Conservation (phyloP, 2,113 vertebrate species). For the Ptilorrhoa leucosticta region DNA sequence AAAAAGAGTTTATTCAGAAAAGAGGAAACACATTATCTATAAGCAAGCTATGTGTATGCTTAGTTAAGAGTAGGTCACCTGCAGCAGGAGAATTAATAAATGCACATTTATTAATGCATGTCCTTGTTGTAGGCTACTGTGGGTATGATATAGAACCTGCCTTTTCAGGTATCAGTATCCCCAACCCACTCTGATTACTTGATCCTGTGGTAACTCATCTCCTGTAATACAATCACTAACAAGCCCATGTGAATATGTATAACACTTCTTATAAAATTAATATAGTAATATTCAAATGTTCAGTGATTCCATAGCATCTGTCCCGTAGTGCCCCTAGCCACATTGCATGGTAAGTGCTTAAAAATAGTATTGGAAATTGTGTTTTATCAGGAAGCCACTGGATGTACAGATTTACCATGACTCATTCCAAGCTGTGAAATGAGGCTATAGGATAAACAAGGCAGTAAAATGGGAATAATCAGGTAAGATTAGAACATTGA, state of each 20-base stretch:
- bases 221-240: background rate
- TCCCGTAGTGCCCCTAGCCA: background rate
- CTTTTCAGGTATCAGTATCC: background rate
- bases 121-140: background rate
- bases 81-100: background rate
- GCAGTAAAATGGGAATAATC: background rate
- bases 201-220: background rate
- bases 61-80: background rate
- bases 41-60: fast-evolving
- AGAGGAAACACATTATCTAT: background rate
- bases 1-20: background rate
- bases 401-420: background rate
- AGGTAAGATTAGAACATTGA: background rate
- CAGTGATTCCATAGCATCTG: background rate
- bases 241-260: background rate
- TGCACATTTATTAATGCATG: background rate
- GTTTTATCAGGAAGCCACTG: background rate
- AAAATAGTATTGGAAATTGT: background rate
- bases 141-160: background rate
- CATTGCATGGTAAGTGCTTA: background rate
- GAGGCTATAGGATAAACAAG: background rate
- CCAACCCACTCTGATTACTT: background rate
- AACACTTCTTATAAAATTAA: background rate
- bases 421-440: background rate
- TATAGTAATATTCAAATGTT: background rate